Conservation (phyloP, 2,113 vertebrate genomes). For the Xyliphius kryptos region DNA sequence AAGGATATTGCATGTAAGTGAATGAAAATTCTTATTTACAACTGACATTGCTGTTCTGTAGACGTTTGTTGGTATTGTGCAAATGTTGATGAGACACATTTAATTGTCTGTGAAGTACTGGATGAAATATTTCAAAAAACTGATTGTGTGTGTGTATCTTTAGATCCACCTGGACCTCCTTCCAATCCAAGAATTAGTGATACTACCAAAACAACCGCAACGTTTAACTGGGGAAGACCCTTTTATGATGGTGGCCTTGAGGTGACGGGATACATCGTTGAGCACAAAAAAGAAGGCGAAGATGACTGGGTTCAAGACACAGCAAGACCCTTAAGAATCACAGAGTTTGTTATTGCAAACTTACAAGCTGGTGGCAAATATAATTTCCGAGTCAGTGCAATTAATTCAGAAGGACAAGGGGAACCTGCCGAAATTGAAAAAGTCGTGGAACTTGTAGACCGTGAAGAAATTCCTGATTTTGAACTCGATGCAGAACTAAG, state of each 20-base stretch:
- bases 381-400: conserved; percentile 85
- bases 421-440: conserved; percentile 84
- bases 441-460: conserved; percentile 80
- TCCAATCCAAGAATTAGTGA: conserved; percentile 86
- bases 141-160: conserved; percentile 36
- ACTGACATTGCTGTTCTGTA: too few relatives aligned
- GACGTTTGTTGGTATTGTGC: too few relatives aligned
- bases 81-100: too few relatives aligned
- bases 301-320: conserved; percentile 91
- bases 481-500: conserved; percentile 94
- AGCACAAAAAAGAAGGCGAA: conserved; percentile 90
- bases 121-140: too few relatives aligned
- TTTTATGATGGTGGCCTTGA: conserved; percentile 96
- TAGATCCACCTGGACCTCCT: conserved; percentile 95
- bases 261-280: conserved; percentile 87
- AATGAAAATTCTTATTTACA: too few relatives aligned
- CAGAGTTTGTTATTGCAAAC: conserved; percentile 84
- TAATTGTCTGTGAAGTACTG: too few relatives aligned
- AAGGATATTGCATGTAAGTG: conserved; percentile 92
- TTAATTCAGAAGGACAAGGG: conserved; percentile 85
- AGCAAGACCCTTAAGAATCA: conserved; percentile 76
- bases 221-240: conserved; percentile 85
- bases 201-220: conserved; percentile 91
- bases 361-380: conserved; percentile 89
- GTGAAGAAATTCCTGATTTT: conserved; percentile 86